A percentile compares a stretch with the other conserved stretches of the same genome.
Conservation (phyloP, 2,113 vertebrate genomes). For the Climacteris rufus region DNA sequence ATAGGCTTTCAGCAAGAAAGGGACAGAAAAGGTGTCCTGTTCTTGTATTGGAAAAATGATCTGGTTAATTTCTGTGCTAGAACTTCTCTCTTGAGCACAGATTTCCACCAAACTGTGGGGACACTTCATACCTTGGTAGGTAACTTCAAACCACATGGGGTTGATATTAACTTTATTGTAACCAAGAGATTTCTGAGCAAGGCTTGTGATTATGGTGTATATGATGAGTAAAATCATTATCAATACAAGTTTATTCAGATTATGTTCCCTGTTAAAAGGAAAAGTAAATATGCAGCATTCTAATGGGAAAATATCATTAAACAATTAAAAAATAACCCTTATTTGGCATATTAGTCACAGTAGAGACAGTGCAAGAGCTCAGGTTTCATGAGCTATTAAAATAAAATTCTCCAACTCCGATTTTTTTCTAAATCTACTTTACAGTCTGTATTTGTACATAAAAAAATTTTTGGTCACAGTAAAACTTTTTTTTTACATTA, state of each 20-base stretch:
- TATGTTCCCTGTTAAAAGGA: not conserved
- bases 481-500: not conserved
- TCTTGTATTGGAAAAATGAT: not conserved
- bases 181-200: not conserved
- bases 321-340: not conserved
- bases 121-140: not conserved
- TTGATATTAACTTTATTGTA: not conserved
- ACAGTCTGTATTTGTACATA: not conserved
- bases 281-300: not conserved
- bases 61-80: not conserved
- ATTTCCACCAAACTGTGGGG: not conserved
- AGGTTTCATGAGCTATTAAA: not conserved
- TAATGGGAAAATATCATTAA: not conserved
- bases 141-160: not conserved
- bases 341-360: not conserved
- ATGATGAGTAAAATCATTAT: not conserved
- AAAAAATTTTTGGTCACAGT: not conserved
- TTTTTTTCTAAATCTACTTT: not conserved
- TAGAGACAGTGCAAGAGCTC: fast-evolving
- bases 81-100: not conserved
- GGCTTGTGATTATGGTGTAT: not conserved
- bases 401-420: not conserved
- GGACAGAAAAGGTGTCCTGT: fast-evolving
- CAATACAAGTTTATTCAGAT: not conserved
- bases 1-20: not conserved